phyloP scores from a whole-genome alignment of 2,888 invertebrate species.

The Oxyteleia sp. region DNA sequence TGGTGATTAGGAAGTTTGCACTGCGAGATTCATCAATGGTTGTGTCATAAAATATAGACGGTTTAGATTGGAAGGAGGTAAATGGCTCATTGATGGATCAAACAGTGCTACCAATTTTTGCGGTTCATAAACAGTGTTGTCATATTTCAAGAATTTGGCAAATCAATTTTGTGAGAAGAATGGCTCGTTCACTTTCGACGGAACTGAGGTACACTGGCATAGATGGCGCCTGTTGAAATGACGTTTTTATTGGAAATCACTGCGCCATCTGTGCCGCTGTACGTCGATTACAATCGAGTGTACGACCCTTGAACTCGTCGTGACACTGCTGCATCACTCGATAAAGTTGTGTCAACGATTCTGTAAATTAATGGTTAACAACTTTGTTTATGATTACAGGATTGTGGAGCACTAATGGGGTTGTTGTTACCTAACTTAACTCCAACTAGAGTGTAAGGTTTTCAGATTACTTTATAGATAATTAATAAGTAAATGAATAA shows the following conservation, averaged over 20 bases:
- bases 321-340: background rate
- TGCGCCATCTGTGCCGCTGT: too few species aligned
- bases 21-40: background rate
- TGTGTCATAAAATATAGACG: background rate
- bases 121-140: background rate
- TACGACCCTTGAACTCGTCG: too few species aligned
- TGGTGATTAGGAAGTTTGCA: background rate
- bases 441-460: background rate
- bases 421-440: constrained; percentile 59
- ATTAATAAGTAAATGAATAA: too few species aligned
- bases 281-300: too few species aligned
- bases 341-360: background rate
- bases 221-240: too few species aligned
- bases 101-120: background rate
- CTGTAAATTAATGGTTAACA: constrained; percentile 5
- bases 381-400: constrained; percentile 20
- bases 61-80: background rate
- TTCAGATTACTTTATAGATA: too few species aligned
- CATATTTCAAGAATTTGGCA: background rate
- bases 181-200: too few species aligned
- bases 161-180: too few species aligned
- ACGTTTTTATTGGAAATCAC: too few species aligned
- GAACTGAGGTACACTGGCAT: too few species aligned
- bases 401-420: constrained; percentile 1
- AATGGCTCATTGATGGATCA: background rate